Evolutionary conservation across 2,888 invertebrate species (phyloP), one percentile per base, ranked within the genome.

Genomic region (Tiliacea aurago): DNA sequence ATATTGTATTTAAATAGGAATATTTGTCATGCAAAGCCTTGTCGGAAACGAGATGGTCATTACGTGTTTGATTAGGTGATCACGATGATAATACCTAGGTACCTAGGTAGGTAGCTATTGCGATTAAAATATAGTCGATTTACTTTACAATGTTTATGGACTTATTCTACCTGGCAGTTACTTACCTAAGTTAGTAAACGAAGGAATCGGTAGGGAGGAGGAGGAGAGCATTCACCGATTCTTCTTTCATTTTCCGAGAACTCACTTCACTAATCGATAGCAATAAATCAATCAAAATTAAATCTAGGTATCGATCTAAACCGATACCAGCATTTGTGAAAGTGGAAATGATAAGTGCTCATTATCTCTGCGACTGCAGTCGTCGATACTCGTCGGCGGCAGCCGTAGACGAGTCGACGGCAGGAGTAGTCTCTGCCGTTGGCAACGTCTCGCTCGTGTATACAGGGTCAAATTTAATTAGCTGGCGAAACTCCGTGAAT

Each of bases 1-100:
- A 72, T 51, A 62, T 58, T 43, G 70, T 70, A 76, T 77, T 64
- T 55, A 37, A 66, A 55, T 76, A 20, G 0, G 41, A 43, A 28
- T 66, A 41, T 67, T 73, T 72, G 45, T 53, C 37, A 45, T 56
- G 28, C 37, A 33, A 5, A 64, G 15, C 9, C 58, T 23, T 77
- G 65, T 65, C 64, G 71, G 65, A 77, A 77, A 11, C 45, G 4
- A 73, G 51, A 41, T 53, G 56, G 51, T 18, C 56, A 56, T 62
- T 71, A 49, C 1, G 33, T 37, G 23, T 77, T 65, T 72, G n/a
- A 76, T 76, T 55, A 55, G 45, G 45, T 33, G 18, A 20, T 62
- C 65, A 80, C 64, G 70, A 63, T 4, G 15, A 28, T 78, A 20
- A 33, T 63, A 33, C 0, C 3, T 43, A 73, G 0, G 3, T 58